Percentiles rank a stretch among this genome's conserved stretches.
These are phyloP conservation scores for Vulpes lagopus DNA, from an alignment of 2,113 vertebrate genomes.

Conservation along the genomic window DNA sequence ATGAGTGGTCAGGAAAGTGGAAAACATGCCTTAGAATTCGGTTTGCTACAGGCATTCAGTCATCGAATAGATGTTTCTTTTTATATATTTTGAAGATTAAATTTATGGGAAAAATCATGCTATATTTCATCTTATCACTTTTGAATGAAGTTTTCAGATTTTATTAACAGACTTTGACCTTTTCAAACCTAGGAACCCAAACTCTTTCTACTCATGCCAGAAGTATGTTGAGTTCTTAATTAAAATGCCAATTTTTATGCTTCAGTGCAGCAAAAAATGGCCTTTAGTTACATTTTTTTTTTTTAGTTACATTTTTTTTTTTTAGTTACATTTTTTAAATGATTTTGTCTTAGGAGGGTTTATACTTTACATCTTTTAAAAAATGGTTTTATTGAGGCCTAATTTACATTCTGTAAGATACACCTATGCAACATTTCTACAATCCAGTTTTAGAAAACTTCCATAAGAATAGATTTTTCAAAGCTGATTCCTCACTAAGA, in stretches of 20 bases:
- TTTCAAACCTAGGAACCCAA: constrained; percentile 71
- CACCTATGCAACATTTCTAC: not conserved
- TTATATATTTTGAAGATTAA: constrained; percentile 79
- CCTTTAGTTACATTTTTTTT: not conserved
- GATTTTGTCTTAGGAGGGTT: constrained; percentile 14
- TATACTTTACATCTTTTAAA: not conserved
- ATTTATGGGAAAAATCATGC: constrained; percentile 74
- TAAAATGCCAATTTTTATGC: constrained; percentile 53
- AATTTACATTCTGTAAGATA: not conserved
- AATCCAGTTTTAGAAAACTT: constrained; percentile 45
- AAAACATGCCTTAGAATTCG: constrained; percentile 76
- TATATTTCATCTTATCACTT: constrained; percentile 69
- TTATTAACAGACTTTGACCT: constrained; percentile 68
- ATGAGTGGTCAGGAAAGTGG: not conserved
- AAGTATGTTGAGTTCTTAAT: constrained; percentile 32
- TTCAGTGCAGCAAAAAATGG: constrained; percentile 6
- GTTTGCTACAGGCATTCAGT: constrained; percentile 76
- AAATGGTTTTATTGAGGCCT: constrained; percentile 2
- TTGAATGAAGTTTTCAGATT: constrained; percentile 60
- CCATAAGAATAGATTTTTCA: not conserved
- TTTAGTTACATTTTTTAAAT: not conserved
- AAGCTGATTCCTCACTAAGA: not conserved
- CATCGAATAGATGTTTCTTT: constrained; percentile 73
- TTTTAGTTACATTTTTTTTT: too few species aligned
- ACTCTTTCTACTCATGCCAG: constrained; percentile 59